Conservation (phyloP, 2,888 invertebrate species). For the Platerodrilus igneus region DNA sequence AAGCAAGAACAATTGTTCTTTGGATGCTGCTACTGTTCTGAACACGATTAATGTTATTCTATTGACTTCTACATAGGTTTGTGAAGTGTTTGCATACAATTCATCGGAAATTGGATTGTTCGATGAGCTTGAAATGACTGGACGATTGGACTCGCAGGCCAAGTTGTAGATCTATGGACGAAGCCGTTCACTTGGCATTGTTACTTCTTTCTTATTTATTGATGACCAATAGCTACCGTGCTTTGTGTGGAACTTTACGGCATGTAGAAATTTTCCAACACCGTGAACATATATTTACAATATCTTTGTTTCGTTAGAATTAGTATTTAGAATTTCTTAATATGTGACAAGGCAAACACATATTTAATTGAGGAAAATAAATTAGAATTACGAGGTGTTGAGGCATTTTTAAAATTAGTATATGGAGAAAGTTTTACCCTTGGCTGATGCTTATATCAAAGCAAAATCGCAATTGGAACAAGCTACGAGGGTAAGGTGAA, state of each 20-base stretch:
- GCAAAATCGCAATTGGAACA: too few relatives aligned
- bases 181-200: slow-evolving; percentile 46
- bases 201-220: slow-evolving; percentile 47
- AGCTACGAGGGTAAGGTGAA: too few relatives aligned
- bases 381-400: too few relatives aligned
- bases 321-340: too few relatives aligned
- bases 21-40: slow-evolving; percentile 48
- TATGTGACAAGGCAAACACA: too few relatives aligned
- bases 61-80: slow-evolving; percentile 37
- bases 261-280: slow-evolving; percentile 34
- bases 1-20: slow-evolving; percentile 48
- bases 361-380: too few relatives aligned
- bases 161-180: slow-evolving; percentile 41
- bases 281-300: slow-evolving; percentile 31
- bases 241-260: slow-evolving; percentile 37
- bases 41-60: slow-evolving; percentile 45
- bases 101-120: slow-evolving; percentile 34
- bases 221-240: slow-evolving; percentile 47
- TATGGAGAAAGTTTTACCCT: too few relatives aligned
- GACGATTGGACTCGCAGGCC: slow-evolving; percentile 36
- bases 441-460: too few relatives aligned
- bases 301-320: too few relatives aligned
- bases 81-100: slow-evolving; percentile 29
- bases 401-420: too few relatives aligned
- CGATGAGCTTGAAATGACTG: slow-evolving; percentile 25